phyloP scores from a whole-genome alignment of 2,113 vertebrate species.

The Oncorhynchus tshawytscha region DNA sequence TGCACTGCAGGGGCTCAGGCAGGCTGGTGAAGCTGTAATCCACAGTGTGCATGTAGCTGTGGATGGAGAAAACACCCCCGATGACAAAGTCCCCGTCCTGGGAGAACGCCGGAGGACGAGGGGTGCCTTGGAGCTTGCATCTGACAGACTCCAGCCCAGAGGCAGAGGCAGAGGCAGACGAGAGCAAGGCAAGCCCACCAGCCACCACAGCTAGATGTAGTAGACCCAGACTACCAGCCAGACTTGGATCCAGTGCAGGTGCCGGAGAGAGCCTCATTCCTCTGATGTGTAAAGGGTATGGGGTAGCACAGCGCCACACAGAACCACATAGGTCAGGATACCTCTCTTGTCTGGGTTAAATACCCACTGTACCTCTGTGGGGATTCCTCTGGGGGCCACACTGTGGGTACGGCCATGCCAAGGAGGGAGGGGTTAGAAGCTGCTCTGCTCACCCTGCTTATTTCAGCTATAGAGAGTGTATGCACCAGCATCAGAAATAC shows the following conservation, averaged over 20 bases:
- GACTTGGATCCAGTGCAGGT: neutral
- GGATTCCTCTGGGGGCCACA: neutral
- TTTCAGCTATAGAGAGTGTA: neutral
- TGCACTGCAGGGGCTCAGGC: constrained; percentile 57
- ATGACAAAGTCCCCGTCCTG: constrained; percentile 64
- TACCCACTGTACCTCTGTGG: neutral
- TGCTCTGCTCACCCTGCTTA: too few species aligned
- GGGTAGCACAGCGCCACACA: neutral
- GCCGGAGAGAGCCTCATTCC: constrained; percentile 12
- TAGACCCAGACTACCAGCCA: neutral
- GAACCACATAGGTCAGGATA: neutral
- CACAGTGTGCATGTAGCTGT: constrained; percentile 42
- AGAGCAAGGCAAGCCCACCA: neutral
- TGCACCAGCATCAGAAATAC: neutral
- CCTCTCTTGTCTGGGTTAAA: neutral
- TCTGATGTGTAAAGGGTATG: neutral
- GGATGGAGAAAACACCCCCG: constrained; percentile 66
- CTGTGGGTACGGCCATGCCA: too few species aligned
- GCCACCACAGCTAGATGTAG: neutral
- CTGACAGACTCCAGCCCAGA: constrained; percentile 1
- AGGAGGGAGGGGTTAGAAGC: too few species aligned
- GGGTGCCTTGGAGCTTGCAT: constrained; percentile 50
- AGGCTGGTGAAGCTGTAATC: constrained; percentile 48
- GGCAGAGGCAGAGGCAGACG: neutral
- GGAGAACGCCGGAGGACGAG: constrained; percentile 46